A percentile compares a stretch with the other conserved stretches of the same genome.
Conservation (phyloP, 2,888 invertebrate genomes). For the Sarcophaga carnaria region DNA sequence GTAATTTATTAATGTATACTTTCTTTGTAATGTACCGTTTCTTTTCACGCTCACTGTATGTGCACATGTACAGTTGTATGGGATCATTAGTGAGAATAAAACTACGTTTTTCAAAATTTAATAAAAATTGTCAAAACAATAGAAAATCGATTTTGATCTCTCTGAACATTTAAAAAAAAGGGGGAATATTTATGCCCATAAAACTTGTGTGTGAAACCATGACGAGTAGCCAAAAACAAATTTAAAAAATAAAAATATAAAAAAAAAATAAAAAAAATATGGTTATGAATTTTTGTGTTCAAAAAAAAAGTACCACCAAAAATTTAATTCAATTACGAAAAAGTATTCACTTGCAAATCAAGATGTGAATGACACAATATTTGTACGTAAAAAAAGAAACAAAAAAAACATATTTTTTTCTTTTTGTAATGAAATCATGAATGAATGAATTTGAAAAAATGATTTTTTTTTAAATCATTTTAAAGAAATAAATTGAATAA, state of each 20-base stretch:
- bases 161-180: conserved; percentile 56
- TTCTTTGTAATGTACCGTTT: no score
- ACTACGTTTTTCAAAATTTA: conserved; percentile 33
- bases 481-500: not conserved
- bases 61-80: not conserved
- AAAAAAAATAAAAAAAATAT: no score
- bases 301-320: not conserved
- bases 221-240: not conserved
- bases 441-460: conserved; percentile 39
- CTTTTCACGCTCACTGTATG: no score
- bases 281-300: conserved; percentile 43
- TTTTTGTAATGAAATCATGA: conserved; percentile 50
- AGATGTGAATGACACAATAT: conserved; percentile 51
- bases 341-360: conserved; percentile 48
- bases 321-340: not conserved
- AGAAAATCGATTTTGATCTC: conserved; percentile 59
- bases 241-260: no score
- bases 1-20: no score
- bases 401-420: not conserved
- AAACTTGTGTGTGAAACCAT: conserved; percentile 44
- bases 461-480: not conserved
- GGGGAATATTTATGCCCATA: conserved; percentile 12
- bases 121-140: conserved; percentile 47
- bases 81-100: conserved; percentile 65
- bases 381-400: not conserved